These are phyloP conservation scores for Hypomesus transpacificus DNA, from an alignment of 2,113 vertebrate genomes.

Conservation along the genomic window DNA sequence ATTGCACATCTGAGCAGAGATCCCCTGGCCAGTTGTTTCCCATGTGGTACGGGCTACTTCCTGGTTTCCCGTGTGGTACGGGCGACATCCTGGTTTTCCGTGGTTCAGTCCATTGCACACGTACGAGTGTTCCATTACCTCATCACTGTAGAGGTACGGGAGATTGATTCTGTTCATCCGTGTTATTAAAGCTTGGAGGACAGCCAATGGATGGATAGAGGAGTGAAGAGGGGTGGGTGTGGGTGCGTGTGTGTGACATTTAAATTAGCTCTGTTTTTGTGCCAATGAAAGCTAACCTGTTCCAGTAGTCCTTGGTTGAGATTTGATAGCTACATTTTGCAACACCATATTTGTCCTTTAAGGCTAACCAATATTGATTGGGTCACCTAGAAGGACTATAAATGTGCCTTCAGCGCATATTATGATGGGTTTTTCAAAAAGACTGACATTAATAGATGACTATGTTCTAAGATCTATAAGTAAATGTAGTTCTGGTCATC, in stretches of 20 bases:
- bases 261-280: conserved; percentile 65
- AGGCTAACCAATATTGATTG: too few relatives aligned
- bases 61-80: too few relatives aligned
- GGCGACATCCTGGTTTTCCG: conserved; percentile 4
- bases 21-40: neutral
- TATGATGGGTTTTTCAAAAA: too few relatives aligned
- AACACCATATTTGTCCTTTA: too few relatives aligned
- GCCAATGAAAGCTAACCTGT: conserved; percentile 57
- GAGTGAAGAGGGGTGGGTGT: conserved; percentile 22
- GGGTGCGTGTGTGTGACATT: conserved; percentile 51
- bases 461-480: too few relatives aligned
- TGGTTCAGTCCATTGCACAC: conserved; percentile 22
- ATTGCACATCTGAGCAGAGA: neutral
- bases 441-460: too few relatives aligned
- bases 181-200: conserved; percentile 61
- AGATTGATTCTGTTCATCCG: conserved; percentile 57
- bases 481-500: too few relatives aligned
- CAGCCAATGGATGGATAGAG: conserved; percentile 48
- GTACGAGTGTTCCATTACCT: conserved; percentile 42
- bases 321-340: neutral
- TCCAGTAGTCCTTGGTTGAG: conserved; percentile 47
- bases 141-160: conserved; percentile 29
- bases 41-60: too few relatives aligned
- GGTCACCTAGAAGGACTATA: too few relatives aligned
- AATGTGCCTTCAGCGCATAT: too few relatives aligned